Base-by-base conservation (phyloP, 2,797 vertebrate species). In the Sardinella longiceps region DNA sequence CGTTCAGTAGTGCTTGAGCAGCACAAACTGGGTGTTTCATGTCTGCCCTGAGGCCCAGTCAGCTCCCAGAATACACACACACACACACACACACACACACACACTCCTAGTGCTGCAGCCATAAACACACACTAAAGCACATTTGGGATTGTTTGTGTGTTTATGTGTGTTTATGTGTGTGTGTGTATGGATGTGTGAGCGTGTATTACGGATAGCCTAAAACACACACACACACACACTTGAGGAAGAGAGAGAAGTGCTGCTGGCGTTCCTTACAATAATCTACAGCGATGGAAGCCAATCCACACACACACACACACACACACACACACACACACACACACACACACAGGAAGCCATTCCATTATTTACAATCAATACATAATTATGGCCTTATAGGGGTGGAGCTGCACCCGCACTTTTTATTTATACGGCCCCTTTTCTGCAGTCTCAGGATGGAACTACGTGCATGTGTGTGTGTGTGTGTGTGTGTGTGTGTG, bases 361-460 rank as follows among this genome's bases (percentile, higher is more conserved):
- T 93, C 88, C 85, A 92, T 93, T 94, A 92, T 93, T 94, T 92
- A 90, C 87, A 95, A 94, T 95, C 94, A 93, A 94, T 95, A 94
- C 84, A 88, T 90, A 94, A 94, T 95, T 93, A 94, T 92, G 87
- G 88, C 82, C 84, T 43, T 43, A 2, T 43, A 1, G 7, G 60
- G 25, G 25, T 30, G 60, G 87, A 48, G 74, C 46, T 43, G 43
- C 0, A n/a, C n/a, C n/a, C n/a, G 45, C 88, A 92, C 91, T 88
- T 94, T 88, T 94, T 92, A 90, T 93, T 92, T 91, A 93, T 87
- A 91, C 87, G 85, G 88, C 87, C 87, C 89, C 45, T 90, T 91
- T 90, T 90, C 88, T 91, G 83, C 91, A 88, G 88, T 87, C 85
- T 82, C 86, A 82, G 84, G 53, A 83, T 81, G 85, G 70, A 28